Base-by-base conservation (phyloP, 2,113 vertebrate species). In the Sander lucioperca region DNA sequence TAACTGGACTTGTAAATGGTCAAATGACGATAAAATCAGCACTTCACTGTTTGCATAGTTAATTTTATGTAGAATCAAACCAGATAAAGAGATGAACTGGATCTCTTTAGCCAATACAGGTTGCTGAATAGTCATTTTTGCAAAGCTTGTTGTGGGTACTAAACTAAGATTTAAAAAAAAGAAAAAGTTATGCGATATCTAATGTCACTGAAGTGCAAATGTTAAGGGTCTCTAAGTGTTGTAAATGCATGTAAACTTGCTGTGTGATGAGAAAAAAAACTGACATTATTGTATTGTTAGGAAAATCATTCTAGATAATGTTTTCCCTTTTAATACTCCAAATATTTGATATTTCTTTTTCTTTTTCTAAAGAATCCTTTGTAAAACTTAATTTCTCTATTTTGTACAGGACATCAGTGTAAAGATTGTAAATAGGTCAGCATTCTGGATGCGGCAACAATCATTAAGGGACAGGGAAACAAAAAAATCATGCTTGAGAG, bases 371-470 rank as follows among this genome's bases (percentile, higher is more conserved):
- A 89, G 75, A 90, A 93, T 93, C 85, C 91, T 95, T 95, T 95
- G 81, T 93, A 95, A 93, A 88, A 92, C 64, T 77, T 95, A 21
- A 90, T 91, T 94, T 94, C 85, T 92, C 89, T 93, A 93, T 94
- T 96, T 96, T 96, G 94, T 96, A 96, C 95, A 95, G 94, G 88
- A 71, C 84, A 87, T 95, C 91, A 90, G 82, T 96, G 95, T 96
- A 96, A 94, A 96, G 94, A 94, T 56, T 96, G 95, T 96, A 96
- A 93, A 96, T 96, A 95, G 70, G 90, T 86, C 90, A 58, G 84
- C 94, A 91, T 95, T 93, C 79, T 91, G 89, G 86, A 89, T 93
- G 95, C 93, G 88, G 93, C 94, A 94, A 95, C 95, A 95, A 95
- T 96, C 93, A 93, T 88, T 84, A 63, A 90, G 56, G 74, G 61